Percentiles rank a stretch among this genome's conserved stretches.
Conservation (phyloP, 2,888 invertebrate genomes). For the Caenorhabditis afra region DNA sequence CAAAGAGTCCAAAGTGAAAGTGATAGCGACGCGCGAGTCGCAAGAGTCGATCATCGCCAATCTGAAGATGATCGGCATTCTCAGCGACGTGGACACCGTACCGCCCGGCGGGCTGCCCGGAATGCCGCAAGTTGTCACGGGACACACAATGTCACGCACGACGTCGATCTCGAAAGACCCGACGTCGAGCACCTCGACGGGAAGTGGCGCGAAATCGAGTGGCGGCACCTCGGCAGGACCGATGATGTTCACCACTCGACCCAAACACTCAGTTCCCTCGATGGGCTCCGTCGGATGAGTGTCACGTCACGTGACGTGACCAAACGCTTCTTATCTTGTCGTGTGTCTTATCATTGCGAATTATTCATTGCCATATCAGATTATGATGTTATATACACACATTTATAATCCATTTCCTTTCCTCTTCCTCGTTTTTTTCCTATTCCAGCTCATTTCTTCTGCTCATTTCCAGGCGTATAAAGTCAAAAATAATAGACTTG, state of each 20-base stretch:
- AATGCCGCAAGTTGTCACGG: neutral
- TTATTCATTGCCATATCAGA: too few species aligned
- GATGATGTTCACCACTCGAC: conserved; percentile 47
- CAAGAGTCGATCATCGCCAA: conserved; percentile 66
- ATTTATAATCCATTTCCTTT: neutral
- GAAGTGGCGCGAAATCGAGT: conserved; percentile 3
- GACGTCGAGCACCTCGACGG: conserved; percentile 13
- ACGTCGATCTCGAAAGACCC: conserved; percentile 30
- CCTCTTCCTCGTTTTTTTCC: neutral
- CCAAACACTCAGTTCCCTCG: conserved; percentile 18
- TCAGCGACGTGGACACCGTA: conserved; percentile 44
- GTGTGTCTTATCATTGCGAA: too few species aligned
- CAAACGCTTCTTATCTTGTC: neutral
- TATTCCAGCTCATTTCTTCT: neutral
- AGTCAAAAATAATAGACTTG: conserved; percentile 2
- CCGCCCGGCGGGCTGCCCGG: conserved; percentile 8
- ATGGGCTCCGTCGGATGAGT: conserved; percentile 37
- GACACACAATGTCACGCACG: neutral
- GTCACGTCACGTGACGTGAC: too few species aligned
- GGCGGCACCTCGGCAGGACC: neutral
- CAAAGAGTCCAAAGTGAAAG: conserved; percentile 58
- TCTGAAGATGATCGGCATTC: conserved; percentile 65
- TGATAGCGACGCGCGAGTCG: conserved; percentile 55
- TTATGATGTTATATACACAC: too few species aligned
- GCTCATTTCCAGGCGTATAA: neutral